A percentile compares a stretch with the other conserved stretches of the same genome.
These are phyloP conservation scores for Dipodomys spectabilis DNA, from an alignment of 2,113 vertebrate genomes.

Conservation along the genomic window DNA sequence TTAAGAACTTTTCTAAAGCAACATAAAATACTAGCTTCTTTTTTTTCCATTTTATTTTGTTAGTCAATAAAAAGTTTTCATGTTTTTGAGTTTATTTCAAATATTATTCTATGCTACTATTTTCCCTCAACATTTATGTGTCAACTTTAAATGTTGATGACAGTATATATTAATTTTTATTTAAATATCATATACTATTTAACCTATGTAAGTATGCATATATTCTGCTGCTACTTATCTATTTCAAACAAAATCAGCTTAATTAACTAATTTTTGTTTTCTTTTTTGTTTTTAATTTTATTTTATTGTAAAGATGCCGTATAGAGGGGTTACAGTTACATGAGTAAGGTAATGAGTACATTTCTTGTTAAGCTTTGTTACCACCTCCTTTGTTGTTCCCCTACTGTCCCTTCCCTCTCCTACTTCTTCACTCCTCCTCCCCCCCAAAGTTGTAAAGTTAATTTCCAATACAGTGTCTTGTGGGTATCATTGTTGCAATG, in stretches of 20 bases:
- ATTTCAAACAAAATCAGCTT: neutral
- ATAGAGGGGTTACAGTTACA: no score
- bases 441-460: no score
- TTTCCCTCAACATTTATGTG: neutral
- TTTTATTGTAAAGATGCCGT: no score
- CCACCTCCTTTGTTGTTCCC: no score
- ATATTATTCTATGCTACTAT: neutral
- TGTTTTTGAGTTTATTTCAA: constrained; percentile 5
- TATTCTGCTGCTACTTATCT: neutral
- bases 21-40: neutral
- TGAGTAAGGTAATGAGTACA: no score
- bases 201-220: neutral
- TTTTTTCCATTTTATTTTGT: constrained; percentile 25
- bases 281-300: no score
- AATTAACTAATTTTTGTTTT: no score
- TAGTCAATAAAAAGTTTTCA: constrained; percentile 19
- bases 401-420: no score
- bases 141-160: neutral
- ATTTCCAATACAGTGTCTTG: no score
- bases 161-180: neutral
- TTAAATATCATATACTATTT: constrained; percentile 9
- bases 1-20: neutral
- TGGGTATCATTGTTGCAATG: no score
- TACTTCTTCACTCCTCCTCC: no score
- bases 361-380: no score